Base-by-base conservation (phyloP, 2,113 vertebrate species). In the Polypterus senegalus region DNA sequence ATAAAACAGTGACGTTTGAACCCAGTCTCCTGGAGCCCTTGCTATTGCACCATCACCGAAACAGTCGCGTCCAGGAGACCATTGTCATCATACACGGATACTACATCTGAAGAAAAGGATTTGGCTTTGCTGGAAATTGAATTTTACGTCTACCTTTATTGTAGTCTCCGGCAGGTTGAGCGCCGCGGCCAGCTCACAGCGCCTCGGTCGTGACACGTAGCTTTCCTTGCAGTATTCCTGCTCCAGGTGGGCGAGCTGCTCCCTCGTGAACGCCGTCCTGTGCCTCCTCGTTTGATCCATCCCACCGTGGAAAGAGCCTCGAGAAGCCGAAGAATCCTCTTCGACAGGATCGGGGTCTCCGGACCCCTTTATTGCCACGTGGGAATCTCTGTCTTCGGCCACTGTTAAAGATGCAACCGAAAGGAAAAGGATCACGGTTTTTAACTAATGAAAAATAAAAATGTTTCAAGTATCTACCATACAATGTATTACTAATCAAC, bases 181-280 rank as follows among this genome's bases (percentile, higher is more conserved):
- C 6, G 71, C 76, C 6, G 74, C 63, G 11, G 74, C 77, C 61
- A 84, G 71, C 10, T 85, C 82, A 60, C 80, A 79, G 44, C 81
- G 75, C 47, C 79, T 74, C 8, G 71, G 67, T 49, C 79, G 59
- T 46, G 77, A 84, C 44, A 87, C 83, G 65, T 79, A 82, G 69
- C 76, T 83, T 71, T 84, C 78, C 59, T 70, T 75, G 54, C 71
- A 62, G 59, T 87, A 77, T 65, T 87, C 65, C 67, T 81, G 73
- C 67, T 83, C 81, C 11, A 83, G 66, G 2, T 75, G 70, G 55
- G 69, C 60, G 62, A 86, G 73, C 67, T 84, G 73, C 63, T 81
- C 76, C 6, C 76, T 72, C 3, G 71, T 77, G 59, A 81, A 86
- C 7, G 77, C 80, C 0, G 78, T 81, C 43, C 82, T 74, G 46